A percentile compares a stretch with the other conserved stretches of the same genome.
Conservation (phyloP, 2,888 invertebrate species). For the Plagodis pulveraria region DNA sequence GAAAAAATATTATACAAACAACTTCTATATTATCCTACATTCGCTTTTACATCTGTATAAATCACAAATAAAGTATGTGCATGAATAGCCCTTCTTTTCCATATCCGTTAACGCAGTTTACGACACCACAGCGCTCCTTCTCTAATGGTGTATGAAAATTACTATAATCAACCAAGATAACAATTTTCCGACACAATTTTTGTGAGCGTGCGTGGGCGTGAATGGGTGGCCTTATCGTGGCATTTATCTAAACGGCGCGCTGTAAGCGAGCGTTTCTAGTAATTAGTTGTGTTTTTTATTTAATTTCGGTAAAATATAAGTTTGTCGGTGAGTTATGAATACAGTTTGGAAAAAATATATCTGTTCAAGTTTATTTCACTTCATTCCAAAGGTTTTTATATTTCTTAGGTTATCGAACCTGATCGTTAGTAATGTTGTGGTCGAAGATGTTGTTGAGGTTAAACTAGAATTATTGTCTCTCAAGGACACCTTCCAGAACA, state of each 20-base stretch:
- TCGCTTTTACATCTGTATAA: too few relatives aligned
- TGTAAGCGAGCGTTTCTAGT: conserved; percentile 32
- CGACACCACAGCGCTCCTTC: conserved; percentile 35
- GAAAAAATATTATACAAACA: too few relatives aligned
- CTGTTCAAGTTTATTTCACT: too few relatives aligned
- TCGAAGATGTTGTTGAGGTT: too few relatives aligned
- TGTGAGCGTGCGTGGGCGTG: conserved; percentile 31
- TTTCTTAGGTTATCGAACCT: too few relatives aligned
- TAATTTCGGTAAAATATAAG: conserved; percentile 16
- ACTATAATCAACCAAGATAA: conserved; percentile 46
- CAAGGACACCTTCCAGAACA: too few relatives aligned
- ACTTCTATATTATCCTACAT: too few relatives aligned
- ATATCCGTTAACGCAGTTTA: conserved; percentile 5
- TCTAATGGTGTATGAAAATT: conserved; percentile 50
- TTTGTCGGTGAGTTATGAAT: neutral
- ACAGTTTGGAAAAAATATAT: neutral
- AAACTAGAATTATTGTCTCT: too few relatives aligned
- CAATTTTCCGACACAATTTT: conserved; percentile 35
- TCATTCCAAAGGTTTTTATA: too few relatives aligned
- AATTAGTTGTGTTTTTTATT: conserved; percentile 31
- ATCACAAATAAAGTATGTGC: too few relatives aligned
- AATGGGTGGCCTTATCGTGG: conserved; percentile 26
- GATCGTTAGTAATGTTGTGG: too few relatives aligned
- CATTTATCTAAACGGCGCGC: conserved; percentile 31
- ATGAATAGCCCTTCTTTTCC: neutral